Evolutionary conservation across 1,140 invertebrate species (phyloP).

Genomic region (Pseudomyrmex sp.): DNA sequence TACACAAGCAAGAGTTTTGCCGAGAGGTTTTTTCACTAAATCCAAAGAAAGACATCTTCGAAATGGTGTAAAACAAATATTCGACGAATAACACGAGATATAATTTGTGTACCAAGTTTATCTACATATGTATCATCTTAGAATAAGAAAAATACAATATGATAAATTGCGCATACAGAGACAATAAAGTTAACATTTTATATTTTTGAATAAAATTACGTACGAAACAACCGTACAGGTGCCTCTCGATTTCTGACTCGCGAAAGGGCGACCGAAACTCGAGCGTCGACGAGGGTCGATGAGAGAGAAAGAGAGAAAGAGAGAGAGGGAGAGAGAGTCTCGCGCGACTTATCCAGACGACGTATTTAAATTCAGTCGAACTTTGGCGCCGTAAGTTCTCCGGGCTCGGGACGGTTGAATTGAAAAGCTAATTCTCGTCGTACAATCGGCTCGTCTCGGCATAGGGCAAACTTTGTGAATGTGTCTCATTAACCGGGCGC

Average conservation of each 20-base stretch:
- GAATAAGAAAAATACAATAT: no score
- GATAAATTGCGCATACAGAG: background rate
- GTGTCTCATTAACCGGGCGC: slow-evolving; percentile 82
- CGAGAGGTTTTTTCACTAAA: background rate
- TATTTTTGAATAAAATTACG: slow-evolving; percentile 8
- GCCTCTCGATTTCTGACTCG: slow-evolving; percentile 16
- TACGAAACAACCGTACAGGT: slow-evolving; percentile 4
- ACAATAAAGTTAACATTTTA: slow-evolving; percentile 9
- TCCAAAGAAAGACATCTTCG: background rate
- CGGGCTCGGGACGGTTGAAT: slow-evolving; percentile 75
- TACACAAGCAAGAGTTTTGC: background rate
- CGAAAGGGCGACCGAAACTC: slow-evolving; percentile 27
- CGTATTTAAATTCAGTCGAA: slow-evolving; percentile 80
- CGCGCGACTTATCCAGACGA: slow-evolving; percentile 73
- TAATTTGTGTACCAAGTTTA: background rate
- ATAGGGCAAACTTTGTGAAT: slow-evolving; percentile 83
- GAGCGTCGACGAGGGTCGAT: no score
- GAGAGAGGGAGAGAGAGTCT: slow-evolving; percentile 38
- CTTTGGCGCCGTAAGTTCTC: slow-evolving; percentile 76
- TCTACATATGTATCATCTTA: background rate
- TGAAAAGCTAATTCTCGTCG: slow-evolving; percentile 84
- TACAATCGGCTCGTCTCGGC: slow-evolving; percentile 83
- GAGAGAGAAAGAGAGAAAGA: background rate
- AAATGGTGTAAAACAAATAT: background rate
- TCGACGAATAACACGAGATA: background rate